Evolutionary conservation across 53 echinoderm and acorn worm species (phyloP).

Genomic region (Patiria pectinifera): DNA sequence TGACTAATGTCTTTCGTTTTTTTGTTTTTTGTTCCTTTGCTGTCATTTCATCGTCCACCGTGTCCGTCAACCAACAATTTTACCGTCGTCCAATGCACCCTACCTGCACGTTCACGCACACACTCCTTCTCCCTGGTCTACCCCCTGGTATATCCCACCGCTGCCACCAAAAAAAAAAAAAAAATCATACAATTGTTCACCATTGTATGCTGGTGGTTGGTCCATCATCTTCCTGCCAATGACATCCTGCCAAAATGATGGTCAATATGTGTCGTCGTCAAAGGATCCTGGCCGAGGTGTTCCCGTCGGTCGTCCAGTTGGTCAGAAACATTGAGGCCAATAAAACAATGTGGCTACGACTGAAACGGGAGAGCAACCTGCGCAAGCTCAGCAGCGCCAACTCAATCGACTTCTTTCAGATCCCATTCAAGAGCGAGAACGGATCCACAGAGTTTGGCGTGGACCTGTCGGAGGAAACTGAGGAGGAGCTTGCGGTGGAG

Average conservation of each 20-base stretch:
- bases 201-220: neutral
- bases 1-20: constrained; percentile 35
- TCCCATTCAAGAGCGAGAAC: constrained; percentile 85
- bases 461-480: constrained; percentile 48
- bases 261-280: neutral
- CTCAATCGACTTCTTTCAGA: constrained; percentile 96
- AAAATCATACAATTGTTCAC: neutral
- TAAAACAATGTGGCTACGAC: constrained; percentile 89
- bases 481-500: constrained; percentile 28
- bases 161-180: neutral
- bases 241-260: neutral
- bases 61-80: constrained; percentile 55
- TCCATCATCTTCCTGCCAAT: neutral
- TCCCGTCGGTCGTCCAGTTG: constrained; percentile 72
- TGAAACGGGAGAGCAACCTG: constrained; percentile 81
- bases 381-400: constrained; percentile 97
- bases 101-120: constrained; percentile 54
- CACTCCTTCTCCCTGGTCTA: constrained; percentile 35
- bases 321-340: constrained; percentile 81
- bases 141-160: constrained; percentile 25
- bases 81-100: constrained; percentile 43
- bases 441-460: constrained; percentile 21
- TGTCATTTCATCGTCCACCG: constrained; percentile 55
- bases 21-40: constrained; percentile 49
- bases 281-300: constrained; percentile 81